A percentile compares a stretch with the other conserved stretches of the same genome.
Evolutionary conservation across 2,888 invertebrate species (phyloP).

Genomic region (Lottia scabra): DNA sequence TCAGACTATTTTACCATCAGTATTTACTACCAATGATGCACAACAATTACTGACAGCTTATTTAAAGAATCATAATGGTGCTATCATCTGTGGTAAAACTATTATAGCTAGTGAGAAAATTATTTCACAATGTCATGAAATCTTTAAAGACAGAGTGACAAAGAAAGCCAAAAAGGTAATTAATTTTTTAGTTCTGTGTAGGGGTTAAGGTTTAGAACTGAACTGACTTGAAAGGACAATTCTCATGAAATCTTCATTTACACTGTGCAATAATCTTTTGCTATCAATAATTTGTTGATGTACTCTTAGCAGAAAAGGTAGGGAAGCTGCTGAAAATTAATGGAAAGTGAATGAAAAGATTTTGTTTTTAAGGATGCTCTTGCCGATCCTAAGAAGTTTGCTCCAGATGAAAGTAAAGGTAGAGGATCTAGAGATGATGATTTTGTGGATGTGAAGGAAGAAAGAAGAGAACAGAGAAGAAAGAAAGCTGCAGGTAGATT

Average conservation of each 20-base stretch:
- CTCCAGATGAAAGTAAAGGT: slow-evolving; percentile 26
- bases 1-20: slow-evolving; percentile 83
- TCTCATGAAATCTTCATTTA: too few relatives aligned
- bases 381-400: slow-evolving; percentile 45
- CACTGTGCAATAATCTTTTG: too few relatives aligned
- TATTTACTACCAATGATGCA: slow-evolving; percentile 83
- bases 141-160: slow-evolving; percentile 78
- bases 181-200: not conserved
- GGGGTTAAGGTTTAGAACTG: too few relatives aligned
- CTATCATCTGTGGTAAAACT: slow-evolving; percentile 72
- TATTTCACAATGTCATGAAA: slow-evolving; percentile 77
- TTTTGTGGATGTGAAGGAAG: slow-evolving; percentile 67
- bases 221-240: too few relatives aligned
- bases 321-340: not conserved
- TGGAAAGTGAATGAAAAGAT: too few relatives aligned
- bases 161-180: slow-evolving; percentile 72
- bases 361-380: slow-evolving; percentile 44
- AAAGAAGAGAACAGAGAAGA: slow-evolving; percentile 87
- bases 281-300: too few relatives aligned
- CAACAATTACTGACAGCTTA: slow-evolving; percentile 79
- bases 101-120: slow-evolving; percentile 75
- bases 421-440: slow-evolving; percentile 10
- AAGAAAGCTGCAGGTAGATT: slow-evolving; percentile 82
- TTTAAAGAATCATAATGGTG: slow-evolving; percentile 72
- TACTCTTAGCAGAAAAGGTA: not conserved